Percentiles rank a stretch among this genome's conserved stretches.
phyloP scores from a whole-genome alignment of 2,888 invertebrate species.

The Machimus atricapillus region DNA sequence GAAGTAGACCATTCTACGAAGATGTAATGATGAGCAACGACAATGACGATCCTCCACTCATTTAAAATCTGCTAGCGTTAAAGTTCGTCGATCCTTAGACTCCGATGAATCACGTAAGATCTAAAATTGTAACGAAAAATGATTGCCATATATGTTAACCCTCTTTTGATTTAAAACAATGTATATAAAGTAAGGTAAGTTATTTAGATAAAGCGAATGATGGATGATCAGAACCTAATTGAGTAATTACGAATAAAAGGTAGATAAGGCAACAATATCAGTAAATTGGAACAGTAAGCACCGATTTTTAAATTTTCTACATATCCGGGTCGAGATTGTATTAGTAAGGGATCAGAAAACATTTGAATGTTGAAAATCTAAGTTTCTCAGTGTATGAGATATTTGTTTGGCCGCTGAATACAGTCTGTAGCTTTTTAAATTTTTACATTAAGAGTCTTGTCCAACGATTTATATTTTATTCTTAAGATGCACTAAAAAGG shows the following conservation, averaged over 20 bases:
- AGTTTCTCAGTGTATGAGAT: background rate
- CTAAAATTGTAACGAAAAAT: conserved; percentile 13
- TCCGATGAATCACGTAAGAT: background rate
- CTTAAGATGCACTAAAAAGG: background rate
- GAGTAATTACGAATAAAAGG: background rate
- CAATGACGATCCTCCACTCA: conserved; percentile 52
- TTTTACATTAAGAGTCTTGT: background rate
- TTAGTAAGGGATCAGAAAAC: background rate
- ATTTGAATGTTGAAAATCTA: background rate
- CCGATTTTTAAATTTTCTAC: conserved; percentile 29
- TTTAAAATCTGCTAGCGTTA: conserved; percentile 48
- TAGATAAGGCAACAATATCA: conserved; percentile 1
- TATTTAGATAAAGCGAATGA: background rate
- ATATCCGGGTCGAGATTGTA: background rate
- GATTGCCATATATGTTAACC: conserved; percentile 27
- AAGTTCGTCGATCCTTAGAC: background rate
- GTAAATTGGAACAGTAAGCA: background rate
- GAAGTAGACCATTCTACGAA: conserved; percentile 52
- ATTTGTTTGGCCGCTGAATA: background rate
- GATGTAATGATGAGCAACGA: conserved; percentile 53
- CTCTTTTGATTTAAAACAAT: conserved; percentile 14
- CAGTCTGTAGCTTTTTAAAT: background rate
- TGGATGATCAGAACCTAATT: background rate
- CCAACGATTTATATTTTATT: background rate
- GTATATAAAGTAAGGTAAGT: conserved; percentile 10